Evolutionary conservation across 2,888 invertebrate genomes (phyloP).

Genomic region (Hirudinaria manillensis): DNA sequence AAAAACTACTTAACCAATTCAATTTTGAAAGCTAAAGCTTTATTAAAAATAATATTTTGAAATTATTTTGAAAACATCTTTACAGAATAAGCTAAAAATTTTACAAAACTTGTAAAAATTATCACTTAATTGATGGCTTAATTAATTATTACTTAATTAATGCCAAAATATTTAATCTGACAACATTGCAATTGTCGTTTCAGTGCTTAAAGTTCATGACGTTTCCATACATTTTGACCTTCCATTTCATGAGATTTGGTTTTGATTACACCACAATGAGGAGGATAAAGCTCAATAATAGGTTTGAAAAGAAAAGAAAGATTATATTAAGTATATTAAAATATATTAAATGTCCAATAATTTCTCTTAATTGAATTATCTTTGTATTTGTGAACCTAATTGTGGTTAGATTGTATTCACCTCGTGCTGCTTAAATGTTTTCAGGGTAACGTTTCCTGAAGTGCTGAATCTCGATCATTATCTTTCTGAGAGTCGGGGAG

Average conservation of each 20-base stretch:
- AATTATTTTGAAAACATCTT: too few relatives aligned
- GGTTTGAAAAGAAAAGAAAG: constrained; percentile 40
- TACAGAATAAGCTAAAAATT: too few relatives aligned
- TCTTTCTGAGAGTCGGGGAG: constrained; percentile 49
- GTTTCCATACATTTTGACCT: constrained; percentile 77
- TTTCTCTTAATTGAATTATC: too few relatives aligned
- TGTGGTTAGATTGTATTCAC: background rate
- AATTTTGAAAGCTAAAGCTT: too few relatives aligned
- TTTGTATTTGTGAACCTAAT: too few relatives aligned
- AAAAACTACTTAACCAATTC: too few relatives aligned
- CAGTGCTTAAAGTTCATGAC: constrained; percentile 74
- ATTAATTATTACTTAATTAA: too few relatives aligned
- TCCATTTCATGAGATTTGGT: constrained; percentile 82
- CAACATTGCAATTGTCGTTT: constrained; percentile 35
- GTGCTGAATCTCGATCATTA: constrained; percentile 65
- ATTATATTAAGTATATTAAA: background rate
- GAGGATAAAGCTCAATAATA: constrained; percentile 77
- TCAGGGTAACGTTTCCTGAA: constrained; percentile 75
- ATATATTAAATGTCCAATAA: too few relatives aligned
- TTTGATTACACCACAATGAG: constrained; percentile 79
- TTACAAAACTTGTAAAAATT: too few relatives aligned
- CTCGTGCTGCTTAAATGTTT: constrained; percentile 43
- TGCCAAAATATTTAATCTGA: too few relatives aligned
- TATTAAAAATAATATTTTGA: too few relatives aligned
- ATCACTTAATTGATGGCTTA: too few relatives aligned